Evolutionary conservation across 2,888 invertebrate species (phyloP).

Genomic region (Laspeyria flexula): DNA sequence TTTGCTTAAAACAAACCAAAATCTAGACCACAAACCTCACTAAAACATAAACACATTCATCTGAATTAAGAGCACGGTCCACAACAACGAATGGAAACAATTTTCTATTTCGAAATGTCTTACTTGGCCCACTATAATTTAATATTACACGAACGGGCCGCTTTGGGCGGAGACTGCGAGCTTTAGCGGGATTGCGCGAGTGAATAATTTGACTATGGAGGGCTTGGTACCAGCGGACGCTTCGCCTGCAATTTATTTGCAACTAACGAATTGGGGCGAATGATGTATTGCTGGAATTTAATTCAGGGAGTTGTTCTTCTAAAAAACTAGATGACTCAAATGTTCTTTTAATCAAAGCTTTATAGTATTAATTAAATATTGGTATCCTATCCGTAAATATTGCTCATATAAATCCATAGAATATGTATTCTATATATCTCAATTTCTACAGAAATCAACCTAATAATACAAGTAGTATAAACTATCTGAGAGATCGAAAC

Average conservation of each 20-base stretch:
- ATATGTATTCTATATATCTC: too few relatives aligned
- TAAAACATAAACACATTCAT: slow-evolving; percentile 47
- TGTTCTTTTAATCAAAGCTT: too few relatives aligned
- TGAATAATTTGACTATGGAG: slow-evolving; percentile 84
- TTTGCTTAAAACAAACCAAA: slow-evolving; percentile 2
- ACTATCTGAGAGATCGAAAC: slow-evolving; percentile 21
- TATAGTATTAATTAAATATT: too few relatives aligned
- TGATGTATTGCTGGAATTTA: slow-evolving; percentile 63
- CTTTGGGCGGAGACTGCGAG: slow-evolving; percentile 65
- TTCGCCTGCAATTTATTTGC: slow-evolving; percentile 72
- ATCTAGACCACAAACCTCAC: slow-evolving; percentile 14
- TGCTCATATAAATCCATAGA: too few relatives aligned
- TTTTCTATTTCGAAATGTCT: slow-evolving; percentile 82
- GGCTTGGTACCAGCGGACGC: slow-evolving; percentile 60
- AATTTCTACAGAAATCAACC: background rate
- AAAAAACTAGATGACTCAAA: slow-evolving; percentile 13
- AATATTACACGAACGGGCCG: slow-evolving; percentile 77
- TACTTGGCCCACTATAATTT: slow-evolving; percentile 80
- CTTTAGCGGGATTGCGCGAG: slow-evolving; percentile 79
- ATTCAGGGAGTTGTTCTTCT: slow-evolving; percentile 45
- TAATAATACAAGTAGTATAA: background rate
- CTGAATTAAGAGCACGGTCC: slow-evolving; percentile 48
- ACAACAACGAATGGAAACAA: slow-evolving; percentile 56
- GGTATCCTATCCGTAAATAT: too few relatives aligned
- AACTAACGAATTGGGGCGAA: slow-evolving; percentile 63